Conservation (phyloP, 2,888 invertebrate genomes). For the Caenorhabditis afra region DNA sequence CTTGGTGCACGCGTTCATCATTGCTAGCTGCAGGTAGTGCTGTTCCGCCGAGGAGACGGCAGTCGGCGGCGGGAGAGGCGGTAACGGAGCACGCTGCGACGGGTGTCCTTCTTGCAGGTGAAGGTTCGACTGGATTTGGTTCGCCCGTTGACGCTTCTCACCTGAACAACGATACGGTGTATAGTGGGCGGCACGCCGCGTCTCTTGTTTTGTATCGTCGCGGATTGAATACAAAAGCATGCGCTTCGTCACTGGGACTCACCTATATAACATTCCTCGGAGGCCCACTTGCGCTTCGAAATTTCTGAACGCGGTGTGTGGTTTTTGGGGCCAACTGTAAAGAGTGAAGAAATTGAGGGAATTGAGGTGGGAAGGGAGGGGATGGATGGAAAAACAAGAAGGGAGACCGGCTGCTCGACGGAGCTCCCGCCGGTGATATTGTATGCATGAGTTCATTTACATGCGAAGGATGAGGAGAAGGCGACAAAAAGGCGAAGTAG, state of each 20-base stretch:
- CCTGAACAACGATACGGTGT: conserved; percentile 32
- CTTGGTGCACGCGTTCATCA: conserved; percentile 87
- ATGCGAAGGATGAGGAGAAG: conserved; percentile 35
- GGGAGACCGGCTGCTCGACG: conserved; percentile 10
- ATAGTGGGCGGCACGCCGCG: conserved; percentile 9
- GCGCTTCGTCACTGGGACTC: conserved; percentile 4
- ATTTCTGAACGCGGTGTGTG: conserved; percentile 60
- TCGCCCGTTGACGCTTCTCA: conserved; percentile 59
- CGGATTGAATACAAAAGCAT: conserved; percentile 5
- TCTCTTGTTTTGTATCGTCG: conserved; percentile 11
- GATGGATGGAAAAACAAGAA: not conserved
- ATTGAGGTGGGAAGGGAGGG: not conserved
- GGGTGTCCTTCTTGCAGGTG: conserved; percentile 37
- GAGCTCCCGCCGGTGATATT: conserved; percentile 37
- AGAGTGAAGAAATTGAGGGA: conserved; percentile 2
- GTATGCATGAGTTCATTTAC: conserved; percentile 64
- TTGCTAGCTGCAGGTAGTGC: conserved; percentile 49
- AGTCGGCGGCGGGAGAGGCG: conserved; percentile 35
- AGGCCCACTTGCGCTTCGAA: conserved; percentile 65
- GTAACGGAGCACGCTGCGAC: conserved; percentile 18
- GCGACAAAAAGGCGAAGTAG: conserved; percentile 82
- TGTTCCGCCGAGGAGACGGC: conserved; percentile 26
- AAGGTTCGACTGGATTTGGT: conserved; percentile 37
- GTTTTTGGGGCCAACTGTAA: conserved; percentile 51
- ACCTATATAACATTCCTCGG: conserved; percentile 66